Conservation (phyloP, 2,113 vertebrate species). For the Lycocorax pyrrhopterus region DNA sequence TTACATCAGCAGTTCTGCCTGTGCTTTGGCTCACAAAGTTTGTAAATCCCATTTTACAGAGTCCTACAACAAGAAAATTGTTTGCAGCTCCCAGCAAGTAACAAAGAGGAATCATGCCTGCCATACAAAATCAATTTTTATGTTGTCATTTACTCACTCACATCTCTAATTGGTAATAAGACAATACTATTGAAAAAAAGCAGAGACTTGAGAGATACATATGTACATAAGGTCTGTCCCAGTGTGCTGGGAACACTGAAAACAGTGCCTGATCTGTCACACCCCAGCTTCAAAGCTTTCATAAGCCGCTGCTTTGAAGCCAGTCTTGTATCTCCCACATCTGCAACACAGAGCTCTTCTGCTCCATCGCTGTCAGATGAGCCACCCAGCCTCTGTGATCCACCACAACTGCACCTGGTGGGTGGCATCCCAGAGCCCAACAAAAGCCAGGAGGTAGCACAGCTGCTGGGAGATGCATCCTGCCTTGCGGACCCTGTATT, state of each 20-base stretch:
- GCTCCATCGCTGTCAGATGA: neutral
- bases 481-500: neutral
- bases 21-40: neutral
- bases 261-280: neutral
- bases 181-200: neutral
- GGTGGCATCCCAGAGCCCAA: neutral
- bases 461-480: neutral
- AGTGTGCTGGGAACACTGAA: neutral
- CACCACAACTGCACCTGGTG: neutral
- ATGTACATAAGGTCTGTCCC: neutral
- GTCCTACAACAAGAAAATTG: neutral
- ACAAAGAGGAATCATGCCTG: neutral
- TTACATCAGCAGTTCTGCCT: neutral
- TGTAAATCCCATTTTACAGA: neutral
- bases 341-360: slow-evolving; percentile 26
- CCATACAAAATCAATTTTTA: neutral
- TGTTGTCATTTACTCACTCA: neutral
- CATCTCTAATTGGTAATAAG: neutral
- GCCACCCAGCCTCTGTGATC: neutral
- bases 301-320: slow-evolving; percentile 21
- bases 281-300: neutral
- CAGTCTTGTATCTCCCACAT: neutral
- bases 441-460: neutral
- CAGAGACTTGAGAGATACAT: neutral
- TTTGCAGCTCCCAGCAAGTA: neutral